Evolutionary conservation across 2,797 vertebrate genomes (phyloP).

Genomic region (Chloroceryle inda): DNA sequence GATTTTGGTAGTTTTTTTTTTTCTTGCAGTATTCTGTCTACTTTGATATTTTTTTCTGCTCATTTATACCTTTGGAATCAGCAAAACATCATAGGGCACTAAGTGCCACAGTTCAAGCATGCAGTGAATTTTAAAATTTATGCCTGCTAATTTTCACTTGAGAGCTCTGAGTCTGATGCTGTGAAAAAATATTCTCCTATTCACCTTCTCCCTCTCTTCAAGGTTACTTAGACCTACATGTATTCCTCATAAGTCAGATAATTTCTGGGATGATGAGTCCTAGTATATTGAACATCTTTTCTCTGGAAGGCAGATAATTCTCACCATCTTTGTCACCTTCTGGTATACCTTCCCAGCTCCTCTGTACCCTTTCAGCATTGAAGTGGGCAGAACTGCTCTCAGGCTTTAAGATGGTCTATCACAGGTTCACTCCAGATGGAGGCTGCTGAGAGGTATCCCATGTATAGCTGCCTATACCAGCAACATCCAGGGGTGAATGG

Average conservation of each 20-base stretch:
- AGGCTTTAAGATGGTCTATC: background rate
- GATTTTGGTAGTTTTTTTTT: background rate
- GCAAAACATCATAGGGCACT: background rate
- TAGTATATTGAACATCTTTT: background rate
- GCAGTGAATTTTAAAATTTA: background rate
- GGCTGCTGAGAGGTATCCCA: background rate
- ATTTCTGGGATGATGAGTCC: background rate
- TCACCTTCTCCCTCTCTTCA: background rate
- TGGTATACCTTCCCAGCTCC: background rate
- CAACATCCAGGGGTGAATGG: background rate
- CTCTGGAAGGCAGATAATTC: background rate
- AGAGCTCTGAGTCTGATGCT: background rate
- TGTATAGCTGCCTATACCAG: background rate
- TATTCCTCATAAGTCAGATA: background rate
- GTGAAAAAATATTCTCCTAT: background rate
- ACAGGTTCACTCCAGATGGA: fast-evolving
- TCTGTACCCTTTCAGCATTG: background rate
- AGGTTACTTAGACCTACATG: background rate
- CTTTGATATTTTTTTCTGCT: background rate
- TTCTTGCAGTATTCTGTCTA: background rate
- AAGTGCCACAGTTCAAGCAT: background rate
- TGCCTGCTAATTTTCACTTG: background rate
- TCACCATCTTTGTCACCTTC: background rate
- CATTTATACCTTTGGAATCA: background rate
- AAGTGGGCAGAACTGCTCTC: background rate